A percentile compares a stretch with the other conserved stretches of the same genome.
Conservation (phyloP, 2,888 invertebrate species). For the Sthenelais limicola region DNA sequence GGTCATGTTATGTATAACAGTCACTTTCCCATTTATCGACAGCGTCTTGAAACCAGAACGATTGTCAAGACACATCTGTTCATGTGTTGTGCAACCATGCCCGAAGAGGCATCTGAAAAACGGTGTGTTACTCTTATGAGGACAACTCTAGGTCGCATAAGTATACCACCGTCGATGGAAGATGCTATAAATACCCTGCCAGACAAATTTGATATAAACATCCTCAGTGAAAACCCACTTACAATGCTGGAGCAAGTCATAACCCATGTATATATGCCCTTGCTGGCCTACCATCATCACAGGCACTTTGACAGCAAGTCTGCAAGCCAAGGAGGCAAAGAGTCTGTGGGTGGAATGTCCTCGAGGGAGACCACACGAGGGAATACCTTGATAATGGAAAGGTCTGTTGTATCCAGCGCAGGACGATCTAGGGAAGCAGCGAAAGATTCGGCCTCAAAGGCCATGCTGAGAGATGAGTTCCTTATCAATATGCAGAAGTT, state of each 20-base stretch:
- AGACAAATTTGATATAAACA: slow-evolving; percentile 80
- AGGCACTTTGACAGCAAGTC: slow-evolving; percentile 4
- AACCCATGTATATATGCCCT: slow-evolving; percentile 70
- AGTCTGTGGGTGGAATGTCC: too few species aligned
- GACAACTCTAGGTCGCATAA: slow-evolving; percentile 76
- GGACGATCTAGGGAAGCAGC: slow-evolving; percentile 14
- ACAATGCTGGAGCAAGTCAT: slow-evolving; percentile 72
- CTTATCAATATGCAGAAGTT: slow-evolving; percentile 75
- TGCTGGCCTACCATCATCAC: slow-evolving; percentile 70
- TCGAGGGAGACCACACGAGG: neutral
- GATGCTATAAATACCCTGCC: slow-evolving; percentile 80
- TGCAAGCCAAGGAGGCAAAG: neutral
- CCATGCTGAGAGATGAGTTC: slow-evolving; percentile 74
- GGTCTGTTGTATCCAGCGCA: neutral
- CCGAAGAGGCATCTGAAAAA: slow-evolving; percentile 62
- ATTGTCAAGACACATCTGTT: slow-evolving; percentile 67
- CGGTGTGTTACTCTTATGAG: slow-evolving; percentile 83
- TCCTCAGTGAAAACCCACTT: slow-evolving; percentile 77
- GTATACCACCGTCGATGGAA: slow-evolving; percentile 75
- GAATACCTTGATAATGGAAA: neutral
- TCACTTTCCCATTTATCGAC: too few species aligned
- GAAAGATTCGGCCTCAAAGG: slow-evolving; percentile 49
- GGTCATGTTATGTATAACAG: too few species aligned
- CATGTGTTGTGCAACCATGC: slow-evolving; percentile 68
- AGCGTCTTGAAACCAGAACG: slow-evolving; percentile 71